Evolutionary conservation across 2,113 vertebrate species (phyloP).

Genomic region (Mormyrus iriodes): DNA sequence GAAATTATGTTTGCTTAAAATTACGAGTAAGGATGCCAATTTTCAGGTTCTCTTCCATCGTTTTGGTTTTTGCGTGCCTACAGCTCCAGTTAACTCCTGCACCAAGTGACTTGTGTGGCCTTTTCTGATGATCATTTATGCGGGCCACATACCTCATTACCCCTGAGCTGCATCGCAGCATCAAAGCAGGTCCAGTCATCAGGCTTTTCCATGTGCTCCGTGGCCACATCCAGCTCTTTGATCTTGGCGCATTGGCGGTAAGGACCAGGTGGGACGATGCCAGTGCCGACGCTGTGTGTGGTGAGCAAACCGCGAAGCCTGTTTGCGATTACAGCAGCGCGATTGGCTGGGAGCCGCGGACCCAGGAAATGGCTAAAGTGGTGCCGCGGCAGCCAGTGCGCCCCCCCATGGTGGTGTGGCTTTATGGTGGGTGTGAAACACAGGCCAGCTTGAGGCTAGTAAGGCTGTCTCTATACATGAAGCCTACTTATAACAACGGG

Average conservation of each 20-base stretch:
- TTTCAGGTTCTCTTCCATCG: not conserved
- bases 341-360: not conserved
- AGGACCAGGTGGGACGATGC: not conserved
- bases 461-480: not conserved
- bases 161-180: not conserved
- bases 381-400: not conserved
- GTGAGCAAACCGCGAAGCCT: not conserved
- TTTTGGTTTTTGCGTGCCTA: not conserved
- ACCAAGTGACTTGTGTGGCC: not conserved
- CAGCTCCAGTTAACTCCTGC: not conserved
- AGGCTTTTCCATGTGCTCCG: not conserved
- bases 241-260: not conserved
- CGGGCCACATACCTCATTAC: not conserved
- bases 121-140: not conserved
- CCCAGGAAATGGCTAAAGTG: not conserved
- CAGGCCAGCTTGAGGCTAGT: not conserved
- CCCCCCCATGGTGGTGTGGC: not conserved
- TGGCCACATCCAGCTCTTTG: not conserved
- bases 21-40: not conserved
- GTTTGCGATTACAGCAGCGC: no score
- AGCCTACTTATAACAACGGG: not conserved
- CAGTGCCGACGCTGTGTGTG: not conserved
- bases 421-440: not conserved
- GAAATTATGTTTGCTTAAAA: not conserved
- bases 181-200: not conserved